These are phyloP conservation scores for Plagodis pulveraria DNA, from an alignment of 2,888 invertebrate species.

Conservation along the genomic window DNA sequence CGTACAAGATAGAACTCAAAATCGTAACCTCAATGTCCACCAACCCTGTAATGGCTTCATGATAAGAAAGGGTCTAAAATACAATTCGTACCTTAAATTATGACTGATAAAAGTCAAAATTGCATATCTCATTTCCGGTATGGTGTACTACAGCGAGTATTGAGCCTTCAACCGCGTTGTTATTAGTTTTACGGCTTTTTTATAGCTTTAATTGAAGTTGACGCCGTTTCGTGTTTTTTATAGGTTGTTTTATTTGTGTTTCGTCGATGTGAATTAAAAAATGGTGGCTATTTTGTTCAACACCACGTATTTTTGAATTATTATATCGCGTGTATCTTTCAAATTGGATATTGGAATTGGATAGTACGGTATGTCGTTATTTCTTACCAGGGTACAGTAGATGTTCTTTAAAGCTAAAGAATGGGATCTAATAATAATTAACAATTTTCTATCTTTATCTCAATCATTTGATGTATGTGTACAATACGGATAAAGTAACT, in stretches of 20 bases:
- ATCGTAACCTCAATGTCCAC: not conserved
- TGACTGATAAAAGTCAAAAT: slow-evolving; percentile 17
- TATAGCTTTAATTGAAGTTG: slow-evolving; percentile 69
- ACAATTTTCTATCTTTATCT: too few relatives aligned
- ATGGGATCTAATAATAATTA: too few relatives aligned
- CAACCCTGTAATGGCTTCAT: slow-evolving; percentile 13
- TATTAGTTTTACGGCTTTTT: slow-evolving; percentile 67
- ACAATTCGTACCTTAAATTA: slow-evolving; percentile 11
- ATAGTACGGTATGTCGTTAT: too few relatives aligned
- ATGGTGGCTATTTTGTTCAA: slow-evolving; percentile 38
- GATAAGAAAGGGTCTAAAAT: slow-evolving; percentile 14
- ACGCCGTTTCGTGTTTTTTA: slow-evolving; percentile 60
- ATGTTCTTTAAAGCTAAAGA: too few relatives aligned
- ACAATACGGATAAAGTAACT: too few relatives aligned
- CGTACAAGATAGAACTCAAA: slow-evolving; percentile 13
- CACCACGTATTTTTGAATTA: slow-evolving; percentile 36
- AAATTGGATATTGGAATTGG: not conserved
- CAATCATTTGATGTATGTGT: too few relatives aligned
- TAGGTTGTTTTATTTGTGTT: slow-evolving; percentile 53
- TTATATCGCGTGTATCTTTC: slow-evolving; percentile 28
- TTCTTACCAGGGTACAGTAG: too few relatives aligned
- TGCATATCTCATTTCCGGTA: slow-evolving; percentile 13
- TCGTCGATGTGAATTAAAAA: slow-evolving; percentile 43
- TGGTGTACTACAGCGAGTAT: slow-evolving; percentile 24
- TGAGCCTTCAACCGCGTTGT: slow-evolving; percentile 46